Evolutionary conservation across 2,797 vertebrate genomes (phyloP).

Genomic region (Mormyrus proboscirostris): DNA sequence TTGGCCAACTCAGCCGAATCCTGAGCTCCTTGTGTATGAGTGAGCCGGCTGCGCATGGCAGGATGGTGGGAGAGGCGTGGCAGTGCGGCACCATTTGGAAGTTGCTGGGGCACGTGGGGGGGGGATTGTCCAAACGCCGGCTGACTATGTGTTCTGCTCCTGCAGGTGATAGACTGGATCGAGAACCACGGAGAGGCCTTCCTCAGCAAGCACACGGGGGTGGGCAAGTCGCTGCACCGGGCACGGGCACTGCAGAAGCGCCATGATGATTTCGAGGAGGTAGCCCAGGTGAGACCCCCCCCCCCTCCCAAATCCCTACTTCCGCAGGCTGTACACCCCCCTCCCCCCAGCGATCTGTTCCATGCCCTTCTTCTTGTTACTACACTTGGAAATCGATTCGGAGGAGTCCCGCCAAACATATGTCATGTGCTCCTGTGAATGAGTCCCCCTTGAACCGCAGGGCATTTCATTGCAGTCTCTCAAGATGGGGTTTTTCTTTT

Average conservation of each 20-base stretch:
- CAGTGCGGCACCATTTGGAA: neutral
- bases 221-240: slow-evolving; percentile 89
- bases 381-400: neutral
- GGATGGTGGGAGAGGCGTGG: neutral
- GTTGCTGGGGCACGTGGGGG: neutral
- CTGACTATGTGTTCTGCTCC: neutral
- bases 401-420: neutral
- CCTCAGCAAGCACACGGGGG: slow-evolving; percentile 93
- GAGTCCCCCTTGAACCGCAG: neutral
- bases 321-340: neutral
- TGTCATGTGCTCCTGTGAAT: neutral
- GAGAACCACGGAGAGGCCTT: slow-evolving; percentile 97
- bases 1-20: neutral
- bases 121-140: neutral
- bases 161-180: slow-evolving; percentile 93
- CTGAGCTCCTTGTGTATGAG: neutral
- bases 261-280: slow-evolving; percentile 94
- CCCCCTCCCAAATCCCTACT: neutral
- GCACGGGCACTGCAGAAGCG: slow-evolving; percentile 92
- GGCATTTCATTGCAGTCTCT: neutral
- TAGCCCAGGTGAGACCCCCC: slow-evolving; percentile 72
- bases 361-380: neutral
- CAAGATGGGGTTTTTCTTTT: slow-evolving; percentile 11
- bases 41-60: neutral
- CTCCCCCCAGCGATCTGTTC: neutral